Evolutionary conservation across 2,113 vertebrate species (phyloP), one percentile per base, ranked within the genome.

Genomic region (Camelus dromedarius): DNA sequence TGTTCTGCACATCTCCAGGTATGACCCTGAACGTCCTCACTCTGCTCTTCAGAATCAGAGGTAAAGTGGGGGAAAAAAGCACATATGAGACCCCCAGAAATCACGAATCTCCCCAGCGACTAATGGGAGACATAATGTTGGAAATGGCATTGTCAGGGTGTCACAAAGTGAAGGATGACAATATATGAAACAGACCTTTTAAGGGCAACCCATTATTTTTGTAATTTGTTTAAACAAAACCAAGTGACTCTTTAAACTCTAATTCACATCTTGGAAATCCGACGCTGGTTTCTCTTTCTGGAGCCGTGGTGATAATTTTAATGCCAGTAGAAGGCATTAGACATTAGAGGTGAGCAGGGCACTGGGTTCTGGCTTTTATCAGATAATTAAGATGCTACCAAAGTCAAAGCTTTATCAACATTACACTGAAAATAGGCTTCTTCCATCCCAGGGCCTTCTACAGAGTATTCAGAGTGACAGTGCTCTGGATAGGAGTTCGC

Each of bases 171-270:
- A 97, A 93, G 73, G 95, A 72, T 94, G 72, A 84, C 96, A 93
- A 97, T 80, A 89, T 69, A 48, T 4, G 89, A 89, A 91, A 89
- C 56, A 96, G 97, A 98, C 89, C 96, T 96, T 96, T 96, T 96
- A 92, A 95, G 89, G 98, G 95, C 89, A 98, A 97, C 93, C 95
- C 96, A 98, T 98, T 98, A 98, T 95, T 98, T 97, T 64, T 96
- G 58, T 96, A 97, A 98, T 97, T 97, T 97, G 95, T 80, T 97
- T 94, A 97, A 98, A 89, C 64, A 94, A 97, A 98, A 97, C 91
- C 95, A 73, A 97, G 79, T 95, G 97, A 96, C 95, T 97, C 89
- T 98, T 98, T 93, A 96, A 97, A 97, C 97, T 94, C 72, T 84
- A 97, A 93, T 97, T 80, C 96, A 48, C 82, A 93, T 97, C 95